These are phyloP conservation scores for Acanthopagrus latus DNA, from an alignment of 2,797 vertebrate species.

Conservation along the genomic window DNA sequence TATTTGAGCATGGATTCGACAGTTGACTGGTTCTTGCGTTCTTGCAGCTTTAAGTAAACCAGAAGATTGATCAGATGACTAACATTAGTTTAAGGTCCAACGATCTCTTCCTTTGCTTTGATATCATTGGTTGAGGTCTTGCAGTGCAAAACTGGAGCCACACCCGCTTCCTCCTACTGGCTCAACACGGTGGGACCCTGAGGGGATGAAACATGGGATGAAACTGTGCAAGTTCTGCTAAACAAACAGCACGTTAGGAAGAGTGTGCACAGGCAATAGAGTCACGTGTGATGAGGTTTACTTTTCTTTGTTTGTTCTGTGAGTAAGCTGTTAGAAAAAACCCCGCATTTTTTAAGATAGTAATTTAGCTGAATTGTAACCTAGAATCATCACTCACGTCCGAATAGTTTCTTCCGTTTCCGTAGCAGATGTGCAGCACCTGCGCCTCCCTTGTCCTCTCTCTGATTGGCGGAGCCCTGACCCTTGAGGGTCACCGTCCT, in stretches of 20 bases:
- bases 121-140: slow-evolving; percentile 69
- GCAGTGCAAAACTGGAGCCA: slow-evolving; percentile 71
- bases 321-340: no score
- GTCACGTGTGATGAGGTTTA: slow-evolving; percentile 12
- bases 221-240: slow-evolving; percentile 48
- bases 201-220: slow-evolving; percentile 46
- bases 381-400: slow-evolving; percentile 71
- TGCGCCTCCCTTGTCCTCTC: slow-evolving; percentile 55
- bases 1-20: no score
- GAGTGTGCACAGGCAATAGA: slow-evolving; percentile 33
- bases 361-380: neutral
- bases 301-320: neutral
- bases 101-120: slow-evolving; percentile 15
- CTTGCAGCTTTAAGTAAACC: slow-evolving; percentile 11
- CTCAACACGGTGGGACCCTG: slow-evolving; percentile 82
- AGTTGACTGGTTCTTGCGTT: no score
- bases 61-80: slow-evolving; percentile 15
- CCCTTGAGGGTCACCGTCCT: slow-evolving; percentile 49
- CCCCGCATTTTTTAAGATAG: neutral
- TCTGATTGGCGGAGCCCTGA: slow-evolving; percentile 67
- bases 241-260: slow-evolving; percentile 46
- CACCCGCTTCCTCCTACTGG: slow-evolving; percentile 79
- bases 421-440: slow-evolving; percentile 62
- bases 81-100: slow-evolving; percentile 6
- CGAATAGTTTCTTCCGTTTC: slow-evolving; percentile 81